Evolutionary conservation across 2,888 invertebrate genomes (phyloP).

Genomic region (Bombylius discolor): DNA sequence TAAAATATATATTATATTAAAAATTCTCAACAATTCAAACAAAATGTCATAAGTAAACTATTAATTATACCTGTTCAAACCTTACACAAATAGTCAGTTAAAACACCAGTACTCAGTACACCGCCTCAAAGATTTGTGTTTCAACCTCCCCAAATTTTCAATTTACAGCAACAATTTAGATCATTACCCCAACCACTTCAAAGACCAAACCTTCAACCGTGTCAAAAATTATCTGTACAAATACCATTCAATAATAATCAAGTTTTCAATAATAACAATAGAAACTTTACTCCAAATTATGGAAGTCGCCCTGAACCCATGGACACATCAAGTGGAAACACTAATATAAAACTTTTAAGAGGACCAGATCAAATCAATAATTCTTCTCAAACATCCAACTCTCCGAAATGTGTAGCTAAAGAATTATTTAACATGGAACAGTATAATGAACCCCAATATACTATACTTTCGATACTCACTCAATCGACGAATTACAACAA

Average conservation of each 20-base stretch:
- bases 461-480: not conserved
- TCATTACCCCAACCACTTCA: no score
- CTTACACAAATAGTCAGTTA: no score
- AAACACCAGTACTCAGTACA: no score
- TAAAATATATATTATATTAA: slow-evolving; percentile 7
- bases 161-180: no score
- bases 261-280: no score
- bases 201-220: no score
- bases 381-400: not conserved
- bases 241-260: no score
- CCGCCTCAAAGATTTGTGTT: no score
- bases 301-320: not conserved
- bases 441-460: not conserved
- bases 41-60: not conserved
- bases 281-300: not conserved
- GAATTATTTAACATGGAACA: not conserved
- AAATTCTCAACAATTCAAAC: not conserved
- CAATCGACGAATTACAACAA: not conserved
- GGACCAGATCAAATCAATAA: not conserved
- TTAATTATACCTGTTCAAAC: not conserved
- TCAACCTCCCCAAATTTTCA: no score
- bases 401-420: not conserved
- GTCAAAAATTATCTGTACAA: no score
- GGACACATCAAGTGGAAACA: not conserved
- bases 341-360: not conserved